A percentile compares a stretch with the other conserved stretches of the same genome.
Evolutionary conservation across 1,140 invertebrate genomes (phyloP).

Genomic region (Probaryconus sp.): DNA sequence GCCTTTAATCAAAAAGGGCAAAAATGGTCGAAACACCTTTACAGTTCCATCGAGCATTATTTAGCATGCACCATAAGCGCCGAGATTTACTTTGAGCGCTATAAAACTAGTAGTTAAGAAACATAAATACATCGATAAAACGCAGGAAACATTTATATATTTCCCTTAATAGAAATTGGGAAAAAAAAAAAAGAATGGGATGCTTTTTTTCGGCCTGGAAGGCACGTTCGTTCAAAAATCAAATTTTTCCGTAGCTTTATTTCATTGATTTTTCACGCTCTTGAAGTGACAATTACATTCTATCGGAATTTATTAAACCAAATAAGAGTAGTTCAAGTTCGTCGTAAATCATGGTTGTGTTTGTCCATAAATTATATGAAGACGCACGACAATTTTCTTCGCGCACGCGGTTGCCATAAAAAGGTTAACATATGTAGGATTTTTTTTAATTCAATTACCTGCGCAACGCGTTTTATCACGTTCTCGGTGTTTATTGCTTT

Average conservation of each 20-base stretch:
- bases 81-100: constrained; percentile 21
- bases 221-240: too few relatives aligned
- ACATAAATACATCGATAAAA: constrained; percentile 34
- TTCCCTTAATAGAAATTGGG: too few relatives aligned
- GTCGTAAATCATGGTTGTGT: constrained; percentile 5
- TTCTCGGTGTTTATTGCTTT: too few relatives aligned
- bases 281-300: constrained; percentile 2
- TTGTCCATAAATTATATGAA: constrained; percentile 13
- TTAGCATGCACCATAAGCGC: constrained; percentile 10
- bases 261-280: constrained; percentile 5
- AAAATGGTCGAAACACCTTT: constrained; percentile 31
- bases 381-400: constrained; percentile 1
- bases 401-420: background rate
- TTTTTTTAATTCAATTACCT: too few relatives aligned
- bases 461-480: too few relatives aligned
- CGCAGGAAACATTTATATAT: constrained; percentile 4
- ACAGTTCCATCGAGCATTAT: constrained; percentile 35
- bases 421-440: too few relatives aligned
- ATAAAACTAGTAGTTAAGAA: constrained; percentile 9
- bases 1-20: constrained; percentile 50
- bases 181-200: too few relatives aligned
- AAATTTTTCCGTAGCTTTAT: too few relatives aligned
- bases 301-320: background rate
- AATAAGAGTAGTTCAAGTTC: constrained; percentile 2
- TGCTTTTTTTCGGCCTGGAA: too few relatives aligned